A percentile compares a stretch with the other conserved stretches of the same genome.
These are phyloP conservation scores for Drosophila saltans DNA, from an alignment of 1,140 invertebrate genomes.

Conservation along the genomic window DNA sequence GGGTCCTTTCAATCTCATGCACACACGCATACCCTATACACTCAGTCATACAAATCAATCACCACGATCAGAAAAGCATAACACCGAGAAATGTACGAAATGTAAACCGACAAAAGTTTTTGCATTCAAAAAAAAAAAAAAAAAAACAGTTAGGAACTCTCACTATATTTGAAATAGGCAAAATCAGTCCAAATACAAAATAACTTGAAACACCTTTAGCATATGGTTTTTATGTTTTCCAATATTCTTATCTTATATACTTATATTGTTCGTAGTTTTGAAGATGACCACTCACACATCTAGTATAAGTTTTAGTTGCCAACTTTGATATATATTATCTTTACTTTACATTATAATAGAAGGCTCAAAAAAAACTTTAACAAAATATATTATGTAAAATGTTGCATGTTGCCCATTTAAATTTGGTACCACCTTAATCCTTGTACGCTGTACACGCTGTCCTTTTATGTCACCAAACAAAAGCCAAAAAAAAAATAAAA, in stretches of 20 bases:
- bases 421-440: conserved; percentile 5
- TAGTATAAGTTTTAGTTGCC: conserved; percentile 17
- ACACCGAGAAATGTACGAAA: not conserved
- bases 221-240: conserved; percentile 9
- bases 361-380: conserved; percentile 5
- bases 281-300: conserved; percentile 8
- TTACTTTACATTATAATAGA: conserved; percentile 6
- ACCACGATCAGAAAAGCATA: not conserved
- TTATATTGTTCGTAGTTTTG: conserved; percentile 12
- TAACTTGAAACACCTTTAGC: conserved; percentile 5
- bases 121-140: not conserved
- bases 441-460: not conserved
- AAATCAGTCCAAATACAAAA: conserved; percentile 5
- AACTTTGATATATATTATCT: conserved; percentile 10
- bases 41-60: conserved; percentile 4
- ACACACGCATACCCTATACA: conserved; percentile 28
- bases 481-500: too few relatives aligned
- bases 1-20: conserved; percentile 3
- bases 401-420: conserved; percentile 15
- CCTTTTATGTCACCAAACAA: too few relatives aligned
- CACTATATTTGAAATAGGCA: not conserved
- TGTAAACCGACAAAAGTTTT: not conserved
- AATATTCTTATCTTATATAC: conserved; percentile 6
- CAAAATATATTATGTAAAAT: conserved; percentile 13
- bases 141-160: not conserved